Evolutionary conservation across 2,113 vertebrate genomes (phyloP), one percentile per base, ranked within the genome.

Genomic region (Ceyx margarethae): DNA sequence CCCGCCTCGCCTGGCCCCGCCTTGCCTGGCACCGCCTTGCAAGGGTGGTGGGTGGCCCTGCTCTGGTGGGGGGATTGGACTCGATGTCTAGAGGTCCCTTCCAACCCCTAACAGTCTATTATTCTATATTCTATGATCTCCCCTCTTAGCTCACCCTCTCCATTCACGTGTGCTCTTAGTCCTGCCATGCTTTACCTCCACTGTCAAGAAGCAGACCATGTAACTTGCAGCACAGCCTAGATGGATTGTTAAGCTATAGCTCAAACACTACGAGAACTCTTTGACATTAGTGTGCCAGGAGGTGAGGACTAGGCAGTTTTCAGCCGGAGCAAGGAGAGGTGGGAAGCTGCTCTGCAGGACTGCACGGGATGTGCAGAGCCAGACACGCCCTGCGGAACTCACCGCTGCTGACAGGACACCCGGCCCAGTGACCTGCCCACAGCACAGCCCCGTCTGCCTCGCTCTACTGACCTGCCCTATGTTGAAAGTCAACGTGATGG

Each of bases 401-500:
- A 6, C 67, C 35, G 72, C 1, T 77, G 80, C 76, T 83, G 76
- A 54, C 54, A 58, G 56, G 19, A 51, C 64, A 35, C 11, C 19
- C 10, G 1, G 35, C 9, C 20, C 86, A 64, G 65, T 4, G 22
- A 31, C 37, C 69, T 20, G n/a, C 87, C 53, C 57, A 6, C 35
- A 54, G 42, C 0, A 15, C 66, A 42, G 85, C 71, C 75, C 15
- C 9, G 13, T 21, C 28, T 42, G 22, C 78, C 62, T 66, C 3
- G 2, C 62, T 64, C 74, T 78, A 91, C 98, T 96, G 77, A 99
- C 99, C 99, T 99, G 99, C 13, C 99, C 99, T 68, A 99, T 95
- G 28, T 99, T 99, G 97, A 99, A 99, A 69, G 99, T 98, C 95
- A 99, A 95, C 0, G 99, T 99, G 95, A 99, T 99, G 97, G 99